Percentiles rank a stretch among this genome's conserved stretches.
Evolutionary conservation across 2,113 vertebrate species (phyloP).

Genomic region (Prietella phreatophila): DNA sequence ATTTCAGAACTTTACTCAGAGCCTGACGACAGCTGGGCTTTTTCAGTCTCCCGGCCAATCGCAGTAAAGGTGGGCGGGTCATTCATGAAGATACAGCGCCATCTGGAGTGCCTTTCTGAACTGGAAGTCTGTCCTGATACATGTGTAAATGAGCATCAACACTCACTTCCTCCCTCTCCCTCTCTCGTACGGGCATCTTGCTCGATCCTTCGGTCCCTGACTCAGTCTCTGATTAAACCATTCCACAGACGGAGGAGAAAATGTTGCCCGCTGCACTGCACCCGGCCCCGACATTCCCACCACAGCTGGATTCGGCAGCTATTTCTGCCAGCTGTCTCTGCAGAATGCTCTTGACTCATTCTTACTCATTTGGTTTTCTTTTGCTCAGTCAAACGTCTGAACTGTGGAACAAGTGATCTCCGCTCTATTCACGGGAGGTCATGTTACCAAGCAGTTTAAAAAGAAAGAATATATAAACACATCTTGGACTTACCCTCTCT

Average conservation of each 20-base stretch:
- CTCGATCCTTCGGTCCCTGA: neutral
- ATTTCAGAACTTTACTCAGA: neutral
- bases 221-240: slow-evolving; percentile 24
- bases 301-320: slow-evolving; percentile 22
- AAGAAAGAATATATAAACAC: no score
- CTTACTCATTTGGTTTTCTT: slow-evolving; percentile 11
- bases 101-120: neutral
- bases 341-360: slow-evolving; percentile 29
- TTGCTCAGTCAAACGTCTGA: neutral
- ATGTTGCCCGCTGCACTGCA: slow-evolving; percentile 46
- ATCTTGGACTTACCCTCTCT: no score
- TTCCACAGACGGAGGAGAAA: slow-evolving; percentile 40
- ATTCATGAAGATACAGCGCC: no score
- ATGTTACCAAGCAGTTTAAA: neutral
- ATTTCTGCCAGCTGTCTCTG: slow-evolving; percentile 26
- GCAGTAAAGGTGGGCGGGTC: neutral
- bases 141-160: neutral
- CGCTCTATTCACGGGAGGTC: neutral
- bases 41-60: neutral
- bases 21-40: neutral
- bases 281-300: neutral
- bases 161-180: neutral
- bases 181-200: neutral
- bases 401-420: slow-evolving; percentile 3
- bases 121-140: neutral